Evolutionary conservation across 1,140 invertebrate genomes (phyloP), one percentile per base, ranked within the genome.

Genomic region (Cotesia vestalis): DNA sequence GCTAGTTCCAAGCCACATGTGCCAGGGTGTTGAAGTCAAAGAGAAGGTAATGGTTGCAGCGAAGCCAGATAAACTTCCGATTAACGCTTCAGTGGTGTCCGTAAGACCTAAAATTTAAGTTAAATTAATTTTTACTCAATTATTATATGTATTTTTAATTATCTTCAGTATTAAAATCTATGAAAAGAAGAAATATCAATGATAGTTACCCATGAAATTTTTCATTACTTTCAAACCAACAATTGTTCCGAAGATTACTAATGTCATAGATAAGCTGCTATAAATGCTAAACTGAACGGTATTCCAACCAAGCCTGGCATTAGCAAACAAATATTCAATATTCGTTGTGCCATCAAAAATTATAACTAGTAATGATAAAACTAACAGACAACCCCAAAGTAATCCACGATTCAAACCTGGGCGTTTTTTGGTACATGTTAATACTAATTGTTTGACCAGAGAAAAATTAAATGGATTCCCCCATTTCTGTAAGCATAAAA

Each of bases 231-330:
- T 75, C 6, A 75, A 71, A 6, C 75, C 67, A 17, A 77, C 11
- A 12, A 76, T 46, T 51, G 70, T 71, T 57, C 77, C 80, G 8
- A 81, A 0, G 4, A 75, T 70, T 9, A 51, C 53, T 0, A 79
- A 20, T 8, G 79, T 4, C 6, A 78, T 20, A 61, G 27, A 72
- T 14, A 36, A 64, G 14, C 73, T 81, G 0, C 67, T 6, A 71
- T 78, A 84, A 70, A 71, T 63, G 4, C 81, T 81, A 73, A 88
- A 93, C 53, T 91, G 84, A 55, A 88, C 78, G 63, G 92, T 84
- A 17, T 89, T 86, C 92, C 92, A 94, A 35, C 89, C 87, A n/a
- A 94, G 88, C 78, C 90, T 90, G 36, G 91, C 87, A 68, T 90
- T 90, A 5, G 89, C 81, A 77, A 91, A 93, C 68, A 92, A 75